Evolutionary conservation across 1,140 invertebrate genomes (phyloP), one percentile per base, ranked within the genome.

Genomic region (Bombyx mandarina): DNA sequence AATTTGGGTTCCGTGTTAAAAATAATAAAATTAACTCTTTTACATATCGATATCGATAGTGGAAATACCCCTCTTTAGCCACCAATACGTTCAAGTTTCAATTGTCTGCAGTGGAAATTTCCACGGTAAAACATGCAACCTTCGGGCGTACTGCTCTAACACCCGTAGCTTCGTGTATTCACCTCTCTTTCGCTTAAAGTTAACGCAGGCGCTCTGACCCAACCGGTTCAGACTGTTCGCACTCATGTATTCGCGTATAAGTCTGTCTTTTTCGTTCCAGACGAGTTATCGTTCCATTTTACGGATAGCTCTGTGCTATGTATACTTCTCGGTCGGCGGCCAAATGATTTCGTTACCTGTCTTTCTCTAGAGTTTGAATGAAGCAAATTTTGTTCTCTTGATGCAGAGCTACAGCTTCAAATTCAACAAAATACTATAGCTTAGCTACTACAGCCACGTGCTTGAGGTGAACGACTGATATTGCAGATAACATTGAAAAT

Each of bases 321-420:
- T 85, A 87, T 87, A 85, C 84, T 87, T 87, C 84, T 87, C 84
- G 78, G 82, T 87, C 84, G 81, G 77, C 75, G 76, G 71, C 78
- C 71, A 87, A 85, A 84, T 80, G 73, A 84, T 79, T 85, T 85
- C 77, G 82, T 83, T 84, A 80, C 71, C 84, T 84, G 80, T 87
- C 84, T 87, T 87, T 82, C 75, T 87, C 84, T 85, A 86, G 77
- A 83, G 78, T 73, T 84, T 87, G 82, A 87, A 87, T 87, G 84
- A 66, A 71, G 77, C 65, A 77, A 84, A 85, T 73, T 85, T 85
- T 82, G 75, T 81, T 78, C 81, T 76, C 75, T 84, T 77, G 73
- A 64, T 79, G 69, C 75, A 78, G 76, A 87, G 82, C 84, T 87
- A 84, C 82, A 85, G 82, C 83, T 83, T 87, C 79, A 87, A 87